Evolutionary conservation across 92 coral and sea anemone genomes (phyloP).

Genomic region (Plumapathes pennacea): DNA sequence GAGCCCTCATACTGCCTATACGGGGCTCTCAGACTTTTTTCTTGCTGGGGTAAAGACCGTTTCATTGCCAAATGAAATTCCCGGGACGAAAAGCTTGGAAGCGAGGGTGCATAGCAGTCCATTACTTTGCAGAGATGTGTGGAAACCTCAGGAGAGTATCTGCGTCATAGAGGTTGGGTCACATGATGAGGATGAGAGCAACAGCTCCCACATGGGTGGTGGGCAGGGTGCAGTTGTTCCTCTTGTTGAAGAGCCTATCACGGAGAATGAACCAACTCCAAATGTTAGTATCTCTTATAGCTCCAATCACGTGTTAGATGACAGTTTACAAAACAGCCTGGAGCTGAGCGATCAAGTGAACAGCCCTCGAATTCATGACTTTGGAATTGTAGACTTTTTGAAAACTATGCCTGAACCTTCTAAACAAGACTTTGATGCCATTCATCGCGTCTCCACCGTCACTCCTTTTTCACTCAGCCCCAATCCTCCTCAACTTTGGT

Average conservation of each 20-base stretch:
- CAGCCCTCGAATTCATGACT: slow-evolving; percentile 58
- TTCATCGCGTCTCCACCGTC: slow-evolving; percentile 84
- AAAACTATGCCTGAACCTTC: slow-evolving; percentile 59
- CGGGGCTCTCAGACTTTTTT: slow-evolving; percentile 80
- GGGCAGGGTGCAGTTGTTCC: slow-evolving; percentile 44
- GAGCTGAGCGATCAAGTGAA: neutral
- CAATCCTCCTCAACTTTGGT: slow-evolving; percentile 79
- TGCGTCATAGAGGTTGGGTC: slow-evolving; percentile 18
- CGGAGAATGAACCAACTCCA: neutral
- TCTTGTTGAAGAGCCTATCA: slow-evolving; percentile 55
- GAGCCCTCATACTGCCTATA: slow-evolving; percentile 75
- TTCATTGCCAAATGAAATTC: slow-evolving; percentile 6
- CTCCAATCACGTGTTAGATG: slow-evolving; percentile 6
- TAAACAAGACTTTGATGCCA: slow-evolving; percentile 54
- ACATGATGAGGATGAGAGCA: neutral
- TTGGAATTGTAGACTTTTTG: slow-evolving; percentile 76
- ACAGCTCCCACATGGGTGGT: neutral
- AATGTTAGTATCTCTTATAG: slow-evolving; percentile 5
- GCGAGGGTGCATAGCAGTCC: slow-evolving; percentile 13
- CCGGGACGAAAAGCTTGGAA: slow-evolving; percentile 1
- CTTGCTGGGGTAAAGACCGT: slow-evolving; percentile 73
- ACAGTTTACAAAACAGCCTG: too few species aligned
- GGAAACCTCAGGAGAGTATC: slow-evolving; percentile 86
- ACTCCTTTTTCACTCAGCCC: slow-evolving; percentile 73
- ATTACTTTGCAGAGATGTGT: slow-evolving; percentile 55